Conservation (phyloP, 2,888 invertebrate species). For the Fragum fragum region DNA sequence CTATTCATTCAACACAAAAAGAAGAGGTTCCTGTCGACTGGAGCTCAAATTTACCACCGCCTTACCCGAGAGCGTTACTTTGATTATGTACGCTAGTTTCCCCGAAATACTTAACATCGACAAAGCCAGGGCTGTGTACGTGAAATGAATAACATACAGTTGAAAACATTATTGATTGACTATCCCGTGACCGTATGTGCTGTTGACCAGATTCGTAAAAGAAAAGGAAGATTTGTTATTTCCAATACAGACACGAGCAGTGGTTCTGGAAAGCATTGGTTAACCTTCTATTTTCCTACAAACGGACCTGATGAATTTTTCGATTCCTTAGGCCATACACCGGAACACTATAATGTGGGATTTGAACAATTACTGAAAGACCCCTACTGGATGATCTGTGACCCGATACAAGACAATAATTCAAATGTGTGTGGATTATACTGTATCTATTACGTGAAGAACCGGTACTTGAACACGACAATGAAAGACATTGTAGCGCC, state of each 20-base stretch:
- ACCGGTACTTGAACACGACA: not conserved
- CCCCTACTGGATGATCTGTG: conserved; percentile 22
- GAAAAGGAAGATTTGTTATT: conserved; percentile 18
- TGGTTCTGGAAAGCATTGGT: conserved; percentile 35
- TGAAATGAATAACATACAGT: conserved; percentile 34
- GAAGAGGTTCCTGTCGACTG: conserved; percentile 50
- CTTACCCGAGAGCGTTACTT: conserved; percentile 47
- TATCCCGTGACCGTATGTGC: conserved; percentile 37
- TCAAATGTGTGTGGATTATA: conserved; percentile 27
- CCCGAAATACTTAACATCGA: conserved; percentile 42
- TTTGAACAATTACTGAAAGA: conserved; percentile 21
- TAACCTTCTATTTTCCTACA: conserved; percentile 31
- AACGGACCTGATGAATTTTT: conserved; percentile 48
- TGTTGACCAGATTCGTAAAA: conserved; percentile 16
- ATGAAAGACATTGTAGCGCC: conserved; percentile 24
- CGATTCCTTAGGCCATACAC: conserved; percentile 44
- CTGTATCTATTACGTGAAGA: conserved; percentile 29
- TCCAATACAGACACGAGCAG: conserved; percentile 18
- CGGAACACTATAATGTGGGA: not conserved
- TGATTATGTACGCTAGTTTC: conserved; percentile 56
- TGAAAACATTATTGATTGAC: not conserved
- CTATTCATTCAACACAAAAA: conserved; percentile 44
- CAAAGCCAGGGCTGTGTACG: conserved; percentile 14
- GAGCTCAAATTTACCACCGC: conserved; percentile 52
- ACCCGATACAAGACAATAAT: conserved; percentile 24